These are phyloP conservation scores for Cliona cf. orientalis DNA, from an alignment of 37 sponge, comb jelly and placozoan species.

Conservation along the genomic window DNA sequence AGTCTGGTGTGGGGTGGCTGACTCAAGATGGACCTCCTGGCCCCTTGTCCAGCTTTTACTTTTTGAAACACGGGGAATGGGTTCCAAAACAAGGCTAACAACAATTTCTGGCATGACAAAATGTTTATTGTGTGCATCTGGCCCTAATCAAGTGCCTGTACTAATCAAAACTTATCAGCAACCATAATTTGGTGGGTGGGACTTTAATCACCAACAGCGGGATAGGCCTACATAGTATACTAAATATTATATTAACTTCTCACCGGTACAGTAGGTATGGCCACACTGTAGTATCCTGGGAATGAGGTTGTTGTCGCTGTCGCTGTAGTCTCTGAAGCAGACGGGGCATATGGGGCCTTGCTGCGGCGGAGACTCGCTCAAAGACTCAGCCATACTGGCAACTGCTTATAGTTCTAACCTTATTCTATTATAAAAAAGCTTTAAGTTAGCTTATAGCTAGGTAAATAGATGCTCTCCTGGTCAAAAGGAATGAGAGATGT, in stretches of 20 bases:
- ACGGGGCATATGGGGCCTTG: slow-evolving; percentile 57
- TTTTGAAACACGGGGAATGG: too few relatives aligned
- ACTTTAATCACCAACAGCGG: not conserved
- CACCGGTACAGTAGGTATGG: slow-evolving; percentile 83
- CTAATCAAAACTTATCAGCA: too few relatives aligned
- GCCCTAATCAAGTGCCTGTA: too few relatives aligned
- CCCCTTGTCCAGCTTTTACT: too few relatives aligned
- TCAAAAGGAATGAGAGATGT: too few relatives aligned
- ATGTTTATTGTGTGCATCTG: too few relatives aligned
- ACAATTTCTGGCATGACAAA: too few relatives aligned
- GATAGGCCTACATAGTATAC: not conserved
- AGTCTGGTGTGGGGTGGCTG: not conserved
- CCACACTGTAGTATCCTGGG: slow-evolving; percentile 77
- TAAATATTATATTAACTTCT: not conserved
- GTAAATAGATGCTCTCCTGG: too few relatives aligned
- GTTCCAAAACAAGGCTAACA: too few relatives aligned
- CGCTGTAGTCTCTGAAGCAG: slow-evolving; percentile 70
- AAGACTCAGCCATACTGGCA: slow-evolving; percentile 49
- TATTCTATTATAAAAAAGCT: too few relatives aligned
- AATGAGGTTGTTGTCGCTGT: slow-evolving; percentile 44
- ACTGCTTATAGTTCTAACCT: too few relatives aligned
- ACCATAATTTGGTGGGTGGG: not conserved
- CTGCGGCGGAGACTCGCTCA: slow-evolving; percentile 21
- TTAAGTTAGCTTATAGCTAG: too few relatives aligned
- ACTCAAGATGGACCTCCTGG: not conserved